phyloP scores from a whole-genome alignment of 2,888 invertebrate species.

The Drosophila maculinotata region DNA sequence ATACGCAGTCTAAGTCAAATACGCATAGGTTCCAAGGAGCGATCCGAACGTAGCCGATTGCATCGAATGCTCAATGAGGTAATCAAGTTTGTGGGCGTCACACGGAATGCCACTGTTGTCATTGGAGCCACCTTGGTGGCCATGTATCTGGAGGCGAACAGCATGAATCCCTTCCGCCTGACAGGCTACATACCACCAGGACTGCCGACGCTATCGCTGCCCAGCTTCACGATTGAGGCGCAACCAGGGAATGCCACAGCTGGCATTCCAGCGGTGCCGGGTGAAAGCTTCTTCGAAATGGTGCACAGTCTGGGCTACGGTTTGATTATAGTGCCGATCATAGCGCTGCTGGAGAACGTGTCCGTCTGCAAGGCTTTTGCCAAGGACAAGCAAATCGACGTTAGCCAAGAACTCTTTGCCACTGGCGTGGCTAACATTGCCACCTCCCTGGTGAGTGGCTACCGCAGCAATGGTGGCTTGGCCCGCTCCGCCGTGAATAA shows the following conservation, averaged over 20 bases:
- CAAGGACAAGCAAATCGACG: slow-evolving; percentile 92
- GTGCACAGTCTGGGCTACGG: slow-evolving; percentile 92
- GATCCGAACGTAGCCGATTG: slow-evolving; percentile 83
- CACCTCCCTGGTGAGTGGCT: slow-evolving; percentile 93
- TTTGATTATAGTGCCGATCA: slow-evolving; percentile 92
- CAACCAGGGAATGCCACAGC: slow-evolving; percentile 71
- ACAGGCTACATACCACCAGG: slow-evolving; percentile 91
- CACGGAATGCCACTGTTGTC: slow-evolving; percentile 93
- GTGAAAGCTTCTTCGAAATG: slow-evolving; percentile 88
- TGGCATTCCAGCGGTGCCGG: slow-evolving; percentile 64
- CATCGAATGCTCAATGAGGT: slow-evolving; percentile 88
- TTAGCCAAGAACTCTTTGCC: slow-evolving; percentile 95
- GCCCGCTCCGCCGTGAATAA: slow-evolving; percentile 94
- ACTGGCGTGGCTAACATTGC: slow-evolving; percentile 91
- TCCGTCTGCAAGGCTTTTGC: slow-evolving; percentile 87
- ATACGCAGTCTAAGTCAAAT: slow-evolving; percentile 90
- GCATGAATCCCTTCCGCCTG: slow-evolving; percentile 86
- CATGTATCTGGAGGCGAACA: slow-evolving; percentile 87
- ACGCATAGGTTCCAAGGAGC: slow-evolving; percentile 87
- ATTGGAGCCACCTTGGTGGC: slow-evolving; percentile 89
- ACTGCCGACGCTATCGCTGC: slow-evolving; percentile 88
- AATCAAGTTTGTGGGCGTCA: slow-evolving; percentile 91
- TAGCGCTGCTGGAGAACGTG: slow-evolving; percentile 94
- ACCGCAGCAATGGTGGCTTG: slow-evolving; percentile 92
- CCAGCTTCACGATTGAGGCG: slow-evolving; percentile 88